A percentile compares a stretch with the other conserved stretches of the same genome.
phyloP scores from a whole-genome alignment of 2,888 invertebrate genomes.

The Hirtodrosophila confusa region DNA sequence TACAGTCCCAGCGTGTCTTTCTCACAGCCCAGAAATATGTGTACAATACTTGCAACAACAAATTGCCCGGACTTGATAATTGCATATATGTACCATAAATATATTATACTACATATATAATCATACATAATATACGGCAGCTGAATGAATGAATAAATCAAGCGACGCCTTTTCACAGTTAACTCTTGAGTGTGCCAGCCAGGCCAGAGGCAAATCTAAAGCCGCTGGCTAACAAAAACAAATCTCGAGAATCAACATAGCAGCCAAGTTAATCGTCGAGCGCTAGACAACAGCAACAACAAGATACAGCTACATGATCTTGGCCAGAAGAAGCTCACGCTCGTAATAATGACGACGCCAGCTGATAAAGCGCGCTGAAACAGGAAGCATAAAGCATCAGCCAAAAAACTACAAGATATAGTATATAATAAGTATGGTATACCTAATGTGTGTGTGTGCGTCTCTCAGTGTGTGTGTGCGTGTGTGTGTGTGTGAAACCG shows the following conservation, averaged over 20 bases:
- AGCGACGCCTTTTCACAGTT: constrained; percentile 75
- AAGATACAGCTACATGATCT: constrained; percentile 54
- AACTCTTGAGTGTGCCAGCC: constrained; percentile 32
- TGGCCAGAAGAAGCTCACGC: constrained; percentile 57
- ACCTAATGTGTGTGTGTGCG: neutral
- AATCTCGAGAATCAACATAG: constrained; percentile 45
- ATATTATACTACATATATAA: constrained; percentile 10
- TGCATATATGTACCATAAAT: constrained; percentile 29
- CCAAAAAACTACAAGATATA: constrained; percentile 44
- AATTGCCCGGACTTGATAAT: constrained; percentile 58
- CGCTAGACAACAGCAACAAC: constrained; percentile 23
- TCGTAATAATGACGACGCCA: constrained; percentile 48
- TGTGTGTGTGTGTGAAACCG: constrained; percentile 48
- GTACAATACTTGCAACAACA: constrained; percentile 50
- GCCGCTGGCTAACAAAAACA: constrained; percentile 50
- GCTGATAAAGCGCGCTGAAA: constrained; percentile 59
- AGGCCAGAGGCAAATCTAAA: constrained; percentile 40
- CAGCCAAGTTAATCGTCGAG: constrained; percentile 41
- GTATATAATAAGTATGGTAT: neutral
- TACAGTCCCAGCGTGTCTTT: constrained; percentile 43
- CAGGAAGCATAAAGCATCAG: constrained; percentile 73
- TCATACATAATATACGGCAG: constrained; percentile 40
- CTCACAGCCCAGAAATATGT: constrained; percentile 46
- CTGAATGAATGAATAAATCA: constrained; percentile 68
- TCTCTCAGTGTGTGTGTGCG: constrained; percentile 20